Conservation (phyloP, 2,888 invertebrate genomes). For the Drosophila fulvimacula region DNA sequence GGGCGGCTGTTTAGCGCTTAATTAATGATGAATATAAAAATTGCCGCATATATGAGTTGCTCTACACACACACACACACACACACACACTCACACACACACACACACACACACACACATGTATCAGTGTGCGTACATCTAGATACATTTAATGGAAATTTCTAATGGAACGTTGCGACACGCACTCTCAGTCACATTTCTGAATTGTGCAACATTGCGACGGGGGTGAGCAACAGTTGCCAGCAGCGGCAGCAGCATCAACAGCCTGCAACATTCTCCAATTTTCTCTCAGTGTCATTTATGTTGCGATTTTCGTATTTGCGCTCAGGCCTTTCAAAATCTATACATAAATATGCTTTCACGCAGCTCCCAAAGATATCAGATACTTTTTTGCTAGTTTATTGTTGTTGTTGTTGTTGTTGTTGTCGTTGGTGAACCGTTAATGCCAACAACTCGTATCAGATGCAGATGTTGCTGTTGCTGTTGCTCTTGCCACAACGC, state of each 20-base stretch:
- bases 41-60: constrained; percentile 59
- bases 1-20: constrained; percentile 80
- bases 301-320: constrained; percentile 17
- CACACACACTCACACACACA: not conserved
- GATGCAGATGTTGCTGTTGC: constrained; percentile 54
- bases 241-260: constrained; percentile 12
- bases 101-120: not conserved
- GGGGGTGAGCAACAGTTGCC: constrained; percentile 9
- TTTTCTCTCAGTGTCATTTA: constrained; percentile 46
- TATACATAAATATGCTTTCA: constrained; percentile 80
- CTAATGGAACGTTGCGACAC: constrained; percentile 61
- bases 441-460: constrained; percentile 44
- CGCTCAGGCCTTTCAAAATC: constrained; percentile 60
- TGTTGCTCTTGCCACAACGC: constrained; percentile 30
- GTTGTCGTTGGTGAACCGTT: constrained; percentile 44
- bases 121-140: constrained; percentile 2
- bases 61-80: not conserved
- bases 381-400: constrained; percentile 46
- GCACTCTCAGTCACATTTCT: constrained; percentile 52
- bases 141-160: constrained; percentile 51
- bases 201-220: constrained; percentile 15
- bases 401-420: constrained; percentile 24
- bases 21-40: constrained; percentile 81
- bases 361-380: constrained; percentile 63
- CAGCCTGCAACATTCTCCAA: constrained; percentile 38